Evolutionary conservation across 2,113 vertebrate species (phyloP), one percentile per base, ranked within the genome.

Genomic region (Pteruthius melanotis): DNA sequence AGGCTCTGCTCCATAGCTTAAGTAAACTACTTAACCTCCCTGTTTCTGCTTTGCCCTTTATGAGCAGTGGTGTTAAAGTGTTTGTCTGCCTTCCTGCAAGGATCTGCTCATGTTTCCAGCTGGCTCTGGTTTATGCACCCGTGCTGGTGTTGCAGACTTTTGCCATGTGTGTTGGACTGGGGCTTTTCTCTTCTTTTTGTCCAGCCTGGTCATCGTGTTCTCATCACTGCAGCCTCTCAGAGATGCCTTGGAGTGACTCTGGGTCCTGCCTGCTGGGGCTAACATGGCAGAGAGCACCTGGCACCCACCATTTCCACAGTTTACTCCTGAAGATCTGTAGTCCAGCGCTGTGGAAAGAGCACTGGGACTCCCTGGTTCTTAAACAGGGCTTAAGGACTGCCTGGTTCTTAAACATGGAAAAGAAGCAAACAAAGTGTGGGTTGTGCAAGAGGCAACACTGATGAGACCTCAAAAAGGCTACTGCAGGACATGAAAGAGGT

Each of bases 1-100:
- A 83, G 75, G 87, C 83, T 94, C 52, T 71, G 87, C 71, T 96
- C 83, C 72, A 66, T 22, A 74, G 85, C 60, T 94, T 94, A 87
- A 95, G 50, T 84, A 94, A 95, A 84, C 81, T 79, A 40, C 69
- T 95, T 94, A 93, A 96, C 60, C 72, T 96, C 50, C 35, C 27
- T 94, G 76, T 68, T 84, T 90, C 88, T 83, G 49, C 57, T 88
- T 93, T 69, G 77, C 61, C 65, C 56, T 87, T 89, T 81, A 49
- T 68, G 78, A 94, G 56, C 40, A 78, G 49, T 47, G 49, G 47
- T 83, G 66, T 39, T 90, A 61, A 85, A 84, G 39, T 72, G 26
- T 37, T 84, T 72, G 61, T 74, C 81, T 95, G 93, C 50, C 44
- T 87, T 84, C 53, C 63, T 90, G 33, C 61, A 69, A 68, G 37